These are phyloP conservation scores for Laspeyria flexula DNA, from an alignment of 2,888 invertebrate genomes.

Conservation along the genomic window DNA sequence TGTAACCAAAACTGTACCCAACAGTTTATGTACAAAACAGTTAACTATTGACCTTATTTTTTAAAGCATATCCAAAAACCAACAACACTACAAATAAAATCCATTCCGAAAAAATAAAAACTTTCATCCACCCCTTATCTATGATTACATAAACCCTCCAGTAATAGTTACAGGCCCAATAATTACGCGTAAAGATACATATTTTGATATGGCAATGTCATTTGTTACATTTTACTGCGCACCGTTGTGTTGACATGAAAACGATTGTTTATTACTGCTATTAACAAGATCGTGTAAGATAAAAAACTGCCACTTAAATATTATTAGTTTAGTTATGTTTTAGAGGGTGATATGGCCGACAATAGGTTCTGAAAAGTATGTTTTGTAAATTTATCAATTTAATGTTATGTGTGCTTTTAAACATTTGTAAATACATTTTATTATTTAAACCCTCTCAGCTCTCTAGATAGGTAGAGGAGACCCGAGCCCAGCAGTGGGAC, in stretches of 20 bases:
- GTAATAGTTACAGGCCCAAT: constrained; percentile 33
- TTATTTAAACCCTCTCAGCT: too few relatives aligned
- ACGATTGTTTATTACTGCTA: constrained; percentile 70
- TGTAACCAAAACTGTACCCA: too few relatives aligned
- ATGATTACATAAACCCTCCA: constrained; percentile 20
- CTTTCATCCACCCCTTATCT: constrained; percentile 23
- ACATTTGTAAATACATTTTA: too few relatives aligned
- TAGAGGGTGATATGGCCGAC: constrained; percentile 12
- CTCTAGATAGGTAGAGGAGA: too few relatives aligned
- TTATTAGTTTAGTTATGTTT: constrained; percentile 48
- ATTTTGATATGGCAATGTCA: constrained; percentile 68
- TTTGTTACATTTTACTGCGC: constrained; percentile 63
- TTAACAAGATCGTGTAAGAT: constrained; percentile 72
- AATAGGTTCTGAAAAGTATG: too few relatives aligned
- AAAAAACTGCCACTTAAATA: constrained; percentile 44
- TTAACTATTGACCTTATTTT: too few relatives aligned
- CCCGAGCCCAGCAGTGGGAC: too few relatives aligned
- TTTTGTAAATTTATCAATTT: too few relatives aligned
- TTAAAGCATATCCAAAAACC: too few relatives aligned
- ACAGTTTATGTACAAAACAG: too few relatives aligned
- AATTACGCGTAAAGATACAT: constrained; percentile 68
- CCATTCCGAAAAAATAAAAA: neutral
- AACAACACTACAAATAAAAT: too few relatives aligned
- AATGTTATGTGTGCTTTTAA: too few relatives aligned
- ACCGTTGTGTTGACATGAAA: constrained; percentile 72